Base-by-base conservation (phyloP, 2,113 vertebrate genomes). In the Charadrius vociferus region DNA sequence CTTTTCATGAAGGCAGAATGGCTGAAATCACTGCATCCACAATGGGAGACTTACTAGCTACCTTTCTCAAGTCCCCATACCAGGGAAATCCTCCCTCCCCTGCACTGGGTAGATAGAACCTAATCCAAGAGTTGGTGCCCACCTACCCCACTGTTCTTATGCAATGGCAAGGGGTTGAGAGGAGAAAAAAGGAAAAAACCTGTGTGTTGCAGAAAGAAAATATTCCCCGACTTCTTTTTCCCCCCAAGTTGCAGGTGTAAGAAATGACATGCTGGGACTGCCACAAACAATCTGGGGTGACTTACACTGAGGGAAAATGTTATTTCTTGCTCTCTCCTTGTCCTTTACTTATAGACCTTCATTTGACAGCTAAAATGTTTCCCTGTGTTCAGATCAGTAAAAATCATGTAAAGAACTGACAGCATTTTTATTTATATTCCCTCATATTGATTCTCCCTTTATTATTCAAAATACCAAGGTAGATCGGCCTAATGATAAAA, bases 161-260 rank as follows among this genome's bases (percentile, higher is more conserved):
- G 9, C 20, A 27, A 78, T 49, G 27, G 22, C 1, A 24, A 58
- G 11, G 34, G 2, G 12, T 10, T 20, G 8, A 88, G 15, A 75
- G 2, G 1, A 53, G 14, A 83, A 84, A 3, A 39, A 74, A 63
- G 32, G 30, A 26, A 74, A 74, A 86, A 93, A 52, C 11, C 27
- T 23, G 37, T 32, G 6, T n/a, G 29, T 6, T 62, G 30, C 61
- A 85, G 36, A 66, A 92, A 21, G 21, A 65, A 95, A 53, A 78
- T 4, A 89, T 2, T 7, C 14, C 41, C 9, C 5, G n/a, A n/a
- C n/a, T n/a, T n/a, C n/a, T n/a, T n/a, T n/a, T n/a, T n/a, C n/a
- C 9, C 16, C 2, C 13, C 0, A 0, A 37, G 11, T 47, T 1
- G 1, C 0, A 71, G 70, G 47, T 30, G 9, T 59, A 82, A 50